These are phyloP conservation scores for Hemistola chrysoprasaria DNA, from an alignment of 2,888 invertebrate genomes.

Conservation along the genomic window DNA sequence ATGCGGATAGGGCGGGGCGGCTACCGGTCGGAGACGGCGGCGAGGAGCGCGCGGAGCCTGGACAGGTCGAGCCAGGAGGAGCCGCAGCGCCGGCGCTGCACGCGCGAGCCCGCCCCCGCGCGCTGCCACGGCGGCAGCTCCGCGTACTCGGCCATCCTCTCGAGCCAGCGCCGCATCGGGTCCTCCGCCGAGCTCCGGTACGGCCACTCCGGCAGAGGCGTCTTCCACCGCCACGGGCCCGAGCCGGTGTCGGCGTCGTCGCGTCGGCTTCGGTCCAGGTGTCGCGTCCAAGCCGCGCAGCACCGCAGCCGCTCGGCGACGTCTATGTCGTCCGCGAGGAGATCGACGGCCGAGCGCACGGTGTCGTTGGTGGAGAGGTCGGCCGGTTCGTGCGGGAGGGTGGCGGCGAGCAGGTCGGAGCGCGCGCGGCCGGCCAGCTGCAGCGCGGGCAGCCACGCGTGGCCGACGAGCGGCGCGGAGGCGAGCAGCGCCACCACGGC, in stretches of 20 bases:
- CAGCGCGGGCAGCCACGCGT: conserved; percentile 32
- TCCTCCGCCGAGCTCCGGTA: conserved; percentile 60
- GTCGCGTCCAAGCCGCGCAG: conserved; percentile 54
- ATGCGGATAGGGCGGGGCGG: conserved; percentile 1
- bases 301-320: conserved; percentile 40
- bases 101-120: conserved; percentile 15
- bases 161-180: conserved; percentile 68
- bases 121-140: conserved; percentile 28
- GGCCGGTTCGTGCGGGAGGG: conserved; percentile 32
- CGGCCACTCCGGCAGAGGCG: conserved; percentile 56
- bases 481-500: conserved; percentile 42
- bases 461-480: conserved; percentile 43
- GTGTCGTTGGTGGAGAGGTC: conserved; percentile 25
- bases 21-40: conserved; percentile 60
- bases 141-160: conserved; percentile 50
- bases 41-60: conserved; percentile 50
- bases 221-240: conserved; percentile 55
- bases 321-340: conserved; percentile 10
- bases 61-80: conserved; percentile 56
- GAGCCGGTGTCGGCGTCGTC: conserved; percentile 23
- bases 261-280: conserved; percentile 33
- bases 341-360: conserved; percentile 23
- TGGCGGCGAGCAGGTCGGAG: conserved; percentile 17
- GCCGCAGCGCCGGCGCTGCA: conserved; percentile 15
- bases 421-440: conserved; percentile 27